These are phyloP conservation scores for Xenops minutus DNA, from an alignment of 2,797 vertebrate species.

Conservation along the genomic window DNA sequence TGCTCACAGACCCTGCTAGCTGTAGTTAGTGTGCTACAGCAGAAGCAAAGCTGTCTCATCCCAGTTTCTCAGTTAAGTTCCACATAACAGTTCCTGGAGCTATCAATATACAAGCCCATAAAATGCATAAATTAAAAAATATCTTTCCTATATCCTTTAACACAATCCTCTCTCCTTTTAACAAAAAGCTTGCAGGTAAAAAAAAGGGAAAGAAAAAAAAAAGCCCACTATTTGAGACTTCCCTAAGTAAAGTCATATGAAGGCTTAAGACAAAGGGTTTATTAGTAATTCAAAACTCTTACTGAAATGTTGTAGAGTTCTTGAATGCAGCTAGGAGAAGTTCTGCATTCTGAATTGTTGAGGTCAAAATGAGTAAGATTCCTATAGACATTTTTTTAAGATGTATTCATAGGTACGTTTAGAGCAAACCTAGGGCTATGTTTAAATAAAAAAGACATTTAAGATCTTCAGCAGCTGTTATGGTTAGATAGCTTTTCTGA, in stretches of 20 bases:
- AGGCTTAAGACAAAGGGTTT: neutral
- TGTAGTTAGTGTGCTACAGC: neutral
- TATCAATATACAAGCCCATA: neutral
- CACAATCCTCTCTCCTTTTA: neutral
- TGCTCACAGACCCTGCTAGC: neutral
- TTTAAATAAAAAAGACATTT: constrained; percentile 11
- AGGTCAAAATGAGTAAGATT: neutral
- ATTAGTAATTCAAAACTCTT: neutral
- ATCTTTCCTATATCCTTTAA: neutral
- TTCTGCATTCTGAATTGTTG: neutral
- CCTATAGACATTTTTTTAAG: neutral
- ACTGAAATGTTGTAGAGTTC: neutral
- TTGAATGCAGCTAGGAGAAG: neutral
- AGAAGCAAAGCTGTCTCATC: neutral
- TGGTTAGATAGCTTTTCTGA: constrained; percentile 16
- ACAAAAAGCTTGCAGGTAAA: neutral
- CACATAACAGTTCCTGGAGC: neutral
- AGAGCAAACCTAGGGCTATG: constrained; percentile 3
- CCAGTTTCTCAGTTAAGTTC: neutral
- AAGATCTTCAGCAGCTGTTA: neutral
- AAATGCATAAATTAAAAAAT: neutral
- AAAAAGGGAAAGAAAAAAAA: too few species aligned
- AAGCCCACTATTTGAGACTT: neutral
- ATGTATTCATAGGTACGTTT: neutral
- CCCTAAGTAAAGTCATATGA: neutral